These are phyloP conservation scores for Watsonalla cultraria DNA, from an alignment of 2,888 invertebrate species.

Conservation along the genomic window DNA sequence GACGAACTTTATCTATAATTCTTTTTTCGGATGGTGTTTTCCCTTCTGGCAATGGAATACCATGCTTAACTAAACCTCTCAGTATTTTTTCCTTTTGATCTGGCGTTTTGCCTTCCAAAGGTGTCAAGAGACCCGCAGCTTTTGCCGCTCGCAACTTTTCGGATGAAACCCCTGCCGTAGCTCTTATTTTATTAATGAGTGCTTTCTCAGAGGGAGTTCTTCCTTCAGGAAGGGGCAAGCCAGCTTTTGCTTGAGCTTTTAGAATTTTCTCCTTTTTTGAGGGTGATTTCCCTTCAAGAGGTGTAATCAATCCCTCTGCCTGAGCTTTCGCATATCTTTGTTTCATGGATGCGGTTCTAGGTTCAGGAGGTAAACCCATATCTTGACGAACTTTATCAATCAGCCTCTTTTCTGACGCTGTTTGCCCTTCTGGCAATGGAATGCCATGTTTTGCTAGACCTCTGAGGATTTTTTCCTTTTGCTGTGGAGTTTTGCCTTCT, in stretches of 20 bases:
- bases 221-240: conserved; percentile 23
- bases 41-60: conserved; percentile 19
- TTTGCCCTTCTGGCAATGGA: conserved; percentile 24
- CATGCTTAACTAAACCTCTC: conserved; percentile 14
- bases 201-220: conserved; percentile 19
- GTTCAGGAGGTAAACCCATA: conserved; percentile 31
- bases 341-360: conserved; percentile 21
- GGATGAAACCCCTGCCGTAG: conserved; percentile 8
- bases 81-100: conserved; percentile 27
- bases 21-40: conserved; percentile 20
- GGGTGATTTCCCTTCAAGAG: conserved; percentile 23
- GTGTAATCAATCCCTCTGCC: conserved; percentile 18
- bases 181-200: conserved; percentile 15
- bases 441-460: conserved; percentile 20
- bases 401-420: conserved; percentile 26
- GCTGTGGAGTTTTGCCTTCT: conserved; percentile 26
- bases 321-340: conserved; percentile 19
- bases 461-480: conserved; percentile 34
- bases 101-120: conserved; percentile 24
- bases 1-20: conserved; percentile 13
- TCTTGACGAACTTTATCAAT: conserved; percentile 22
- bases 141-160: conserved; percentile 18
- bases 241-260: conserved; percentile 20
- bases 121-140: conserved; percentile 23
- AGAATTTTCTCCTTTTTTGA: conserved; percentile 21